Evolutionary conservation across 1,140 invertebrate species (phyloP), one percentile per base, ranked within the genome.

Genomic region (Zaprionus ornatus): DNA sequence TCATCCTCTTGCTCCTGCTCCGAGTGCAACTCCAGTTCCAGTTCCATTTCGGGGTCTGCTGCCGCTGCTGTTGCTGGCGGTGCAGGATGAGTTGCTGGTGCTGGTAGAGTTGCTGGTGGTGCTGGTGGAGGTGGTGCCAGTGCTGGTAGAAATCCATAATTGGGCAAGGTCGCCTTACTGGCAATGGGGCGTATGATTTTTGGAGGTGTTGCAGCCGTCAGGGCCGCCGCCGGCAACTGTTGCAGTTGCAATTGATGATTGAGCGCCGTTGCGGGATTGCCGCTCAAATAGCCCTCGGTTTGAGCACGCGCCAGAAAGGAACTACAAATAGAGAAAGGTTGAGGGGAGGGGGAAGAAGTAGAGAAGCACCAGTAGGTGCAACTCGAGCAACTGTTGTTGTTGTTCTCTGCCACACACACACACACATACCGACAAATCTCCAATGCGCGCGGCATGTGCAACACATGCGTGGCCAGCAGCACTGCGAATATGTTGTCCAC

Each of bases 391-490:
- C n/a, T 50, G 5, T 17, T n/a, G 27, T 60, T 15, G 12, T 23
- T 25, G 15, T 27, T 65, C 13, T 3, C 1, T 35, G 9, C 3
- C 37, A 7, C 23, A 29, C 7, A 29, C 29, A 29, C 29, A 27
- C 25, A 25, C 55, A 76, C 78, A 59, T 93, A 92, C 91, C 91
- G 88, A 88, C 96, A 96, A 66, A 96, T 93, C 56, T 96, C 95
- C 45, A 96, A 75, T 0, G 96, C 96, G 2, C 95, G 93, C 0
- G 96, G 96, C 95, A 97, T 96, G 81, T 96, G 96, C 19, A 97
- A 91, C 45, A 96, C 93, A 91, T 97, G 96, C 5, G 96, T 96
- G 2, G 96, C 96, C 59, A 96, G 87, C 3, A 96, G 87, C 10
- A 96, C 95, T 68, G 95, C 95, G 92, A 96, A 96, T 56, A 96